Percentiles rank a stretch among this genome's conserved stretches.
Evolutionary conservation across 2,888 invertebrate genomes (phyloP).

Genomic region (Stenodera caucasica): DNA sequence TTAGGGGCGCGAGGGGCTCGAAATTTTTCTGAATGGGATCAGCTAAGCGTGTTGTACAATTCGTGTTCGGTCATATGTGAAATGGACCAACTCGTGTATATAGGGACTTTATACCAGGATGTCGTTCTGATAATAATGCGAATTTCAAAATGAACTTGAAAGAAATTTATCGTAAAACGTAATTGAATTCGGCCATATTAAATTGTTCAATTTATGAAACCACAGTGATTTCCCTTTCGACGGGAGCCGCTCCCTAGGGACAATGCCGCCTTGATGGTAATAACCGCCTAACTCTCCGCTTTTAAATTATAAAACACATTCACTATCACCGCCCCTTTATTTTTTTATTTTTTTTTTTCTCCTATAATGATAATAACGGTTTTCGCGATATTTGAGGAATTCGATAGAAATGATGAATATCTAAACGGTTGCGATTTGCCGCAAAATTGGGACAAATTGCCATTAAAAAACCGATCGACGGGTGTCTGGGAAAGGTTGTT

Average conservation of each 20-base stretch:
- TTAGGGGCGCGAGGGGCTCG: slow-evolving; percentile 46
- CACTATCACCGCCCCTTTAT: slow-evolving; percentile 8
- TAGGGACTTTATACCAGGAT: slow-evolving; percentile 38
- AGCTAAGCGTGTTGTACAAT: slow-evolving; percentile 68
- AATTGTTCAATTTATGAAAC: slow-evolving; percentile 57
- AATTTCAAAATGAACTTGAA: slow-evolving; percentile 54
- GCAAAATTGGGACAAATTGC: slow-evolving; percentile 42
- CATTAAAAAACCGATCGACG: slow-evolving; percentile 18
- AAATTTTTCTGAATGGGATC: slow-evolving; percentile 61
- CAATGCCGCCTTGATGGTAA: slow-evolving; percentile 46
- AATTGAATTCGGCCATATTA: slow-evolving; percentile 55
- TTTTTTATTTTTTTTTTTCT: neutral
- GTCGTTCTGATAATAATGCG: slow-evolving; percentile 44
- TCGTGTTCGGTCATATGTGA: slow-evolving; percentile 68
- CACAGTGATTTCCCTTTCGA: slow-evolving; percentile 54
- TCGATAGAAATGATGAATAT: slow-evolving; percentile 24
- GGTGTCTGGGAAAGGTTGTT: slow-evolving; percentile 36
- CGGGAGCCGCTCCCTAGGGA: slow-evolving; percentile 36
- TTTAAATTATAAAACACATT: slow-evolving; percentile 29
- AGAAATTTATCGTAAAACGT: slow-evolving; percentile 44
- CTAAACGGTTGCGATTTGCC: slow-evolving; percentile 35
- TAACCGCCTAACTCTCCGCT: slow-evolving; percentile 33
- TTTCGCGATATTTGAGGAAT: neutral
- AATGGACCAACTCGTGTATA: slow-evolving; percentile 59
- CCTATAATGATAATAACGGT: neutral